phyloP scores from a whole-genome alignment of 1,140 invertebrate species.

The Battus philenor region DNA sequence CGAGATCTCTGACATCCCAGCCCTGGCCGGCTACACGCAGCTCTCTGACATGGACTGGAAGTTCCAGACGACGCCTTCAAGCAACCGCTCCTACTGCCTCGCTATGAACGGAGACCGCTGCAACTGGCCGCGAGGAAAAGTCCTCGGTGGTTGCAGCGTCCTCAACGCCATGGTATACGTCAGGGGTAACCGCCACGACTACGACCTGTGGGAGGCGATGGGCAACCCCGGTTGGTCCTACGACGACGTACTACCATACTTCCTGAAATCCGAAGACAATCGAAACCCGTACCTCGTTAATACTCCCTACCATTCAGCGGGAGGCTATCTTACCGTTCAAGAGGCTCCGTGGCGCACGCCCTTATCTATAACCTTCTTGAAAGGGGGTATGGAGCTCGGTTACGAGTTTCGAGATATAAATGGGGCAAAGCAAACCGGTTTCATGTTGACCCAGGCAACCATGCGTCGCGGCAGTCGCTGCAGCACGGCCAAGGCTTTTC shows the following conservation, averaged over 20 bases:
- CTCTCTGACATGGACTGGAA: conserved; percentile 93
- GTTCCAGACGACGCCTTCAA: conserved; percentile 91
- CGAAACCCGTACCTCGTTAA: conserved; percentile 86
- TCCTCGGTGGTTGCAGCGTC: conserved; percentile 94
- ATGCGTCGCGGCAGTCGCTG: conserved; percentile 91
- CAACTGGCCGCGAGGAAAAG: conserved; percentile 92
- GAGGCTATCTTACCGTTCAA: conserved; percentile 90
- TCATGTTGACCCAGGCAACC: conserved; percentile 90
- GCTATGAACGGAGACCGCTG: conserved; percentile 90
- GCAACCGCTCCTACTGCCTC: conserved; percentile 84
- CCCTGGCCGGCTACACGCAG: conserved; percentile 85
- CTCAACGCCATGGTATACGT: conserved; percentile 98
- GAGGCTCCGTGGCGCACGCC: conserved; percentile 89
- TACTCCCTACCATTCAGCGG: conserved; percentile 84
- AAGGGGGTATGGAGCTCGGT: conserved; percentile 87
- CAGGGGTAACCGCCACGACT: conserved; percentile 93
- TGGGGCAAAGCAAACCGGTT: conserved; percentile 88
- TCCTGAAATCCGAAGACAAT: conserved; percentile 92
- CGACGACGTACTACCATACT: conserved; percentile 90
- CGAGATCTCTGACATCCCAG: conserved; percentile 87
- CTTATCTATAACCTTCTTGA: conserved; percentile 86
- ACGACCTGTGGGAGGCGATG: conserved; percentile 91
- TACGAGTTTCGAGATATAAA: conserved; percentile 89
- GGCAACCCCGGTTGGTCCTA: conserved; percentile 96
- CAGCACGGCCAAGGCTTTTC: conserved; percentile 92